Evolutionary conservation across 2,888 invertebrate genomes (phyloP), one percentile per base, ranked within the genome.

Genomic region (Melieria omissa): DNA sequence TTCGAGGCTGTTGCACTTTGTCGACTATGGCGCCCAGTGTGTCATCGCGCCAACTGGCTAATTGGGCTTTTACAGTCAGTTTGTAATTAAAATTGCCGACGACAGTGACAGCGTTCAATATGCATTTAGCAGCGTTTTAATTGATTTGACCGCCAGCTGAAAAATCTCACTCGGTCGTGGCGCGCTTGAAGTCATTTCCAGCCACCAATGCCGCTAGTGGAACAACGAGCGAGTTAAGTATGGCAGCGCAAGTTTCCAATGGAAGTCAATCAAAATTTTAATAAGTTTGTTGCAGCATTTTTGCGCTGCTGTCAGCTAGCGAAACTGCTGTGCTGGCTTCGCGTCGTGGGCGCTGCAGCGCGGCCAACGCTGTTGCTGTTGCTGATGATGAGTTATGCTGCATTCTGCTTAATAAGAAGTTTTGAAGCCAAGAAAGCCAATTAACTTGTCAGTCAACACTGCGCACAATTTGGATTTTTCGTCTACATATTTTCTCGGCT

Each of bases 371-470:
- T 54, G 7, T 44, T 12, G 5, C 44, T 60, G 3, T 16, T 12
- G 49, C 61, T 52, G 14, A 9, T 14, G 62, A 65, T 54, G 62
- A 65, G 68, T 71, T 73, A 65, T 62, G 54, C 64, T 73, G 76
- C 77, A 71, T 75, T 78, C 76, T 49, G 60, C 44, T 80, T 81
- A 81, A 80, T 81, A 75, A 77, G 76, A 78, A 81, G 78, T 81
- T 79, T 80, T 78, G 6, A 3, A 65, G 77, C 73, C 77, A 76
- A 80, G 80, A 79, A 83, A 82, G 80, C 80, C 80, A 83, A 83
- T 83, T 84, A 83, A 81, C 80, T 83, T 84, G 83, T 83, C 83
- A 82, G 81, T 83, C 84, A 83, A 73, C 41, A 29, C 41, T 67
- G n/a, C 47, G 44, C 47, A 67, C 57, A 73, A 74, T 67, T 63